Percentiles rank a stretch among this genome's conserved stretches.
Evolutionary conservation across 2,888 invertebrate genomes (phyloP).

Genomic region (Hydroisotoma schaefferi): DNA sequence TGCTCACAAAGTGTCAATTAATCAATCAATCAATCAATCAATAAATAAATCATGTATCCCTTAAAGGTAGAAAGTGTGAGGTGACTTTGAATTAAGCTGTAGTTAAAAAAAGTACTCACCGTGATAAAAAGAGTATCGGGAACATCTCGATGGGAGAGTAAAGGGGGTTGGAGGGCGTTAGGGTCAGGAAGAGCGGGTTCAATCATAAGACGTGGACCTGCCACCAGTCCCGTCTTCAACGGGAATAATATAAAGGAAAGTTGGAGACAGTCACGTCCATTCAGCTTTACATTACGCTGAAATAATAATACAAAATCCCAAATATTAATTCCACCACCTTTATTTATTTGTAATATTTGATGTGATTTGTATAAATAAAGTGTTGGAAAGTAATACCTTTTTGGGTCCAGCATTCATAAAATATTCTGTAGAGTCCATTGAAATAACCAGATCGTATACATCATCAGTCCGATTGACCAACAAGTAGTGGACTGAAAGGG

Average conservation of each 20-base stretch:
- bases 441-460: conserved; percentile 68
- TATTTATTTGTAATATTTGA: not conserved
- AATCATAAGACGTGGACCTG: conserved; percentile 48
- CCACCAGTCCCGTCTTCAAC: conserved; percentile 68
- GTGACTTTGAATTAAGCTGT: too few species aligned
- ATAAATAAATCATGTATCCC: not conserved
- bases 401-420: conserved; percentile 96
- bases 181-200: conserved; percentile 19
- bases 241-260: conserved; percentile 74
- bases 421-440: conserved; percentile 78
- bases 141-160: conserved; percentile 31
- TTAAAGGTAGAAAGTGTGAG: too few species aligned
- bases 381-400: conserved; percentile 59
- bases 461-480: conserved; percentile 68
- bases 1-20: too few species aligned
- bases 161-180: conserved; percentile 6
- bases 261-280: conserved; percentile 52
- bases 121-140: conserved; percentile 41
- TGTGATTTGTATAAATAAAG: not conserved
- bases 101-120: conserved; percentile 34
- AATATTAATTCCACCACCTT: not conserved
- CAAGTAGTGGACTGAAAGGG: conserved; percentile 66
- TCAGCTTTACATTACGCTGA: conserved; percentile 53
- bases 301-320: conserved; percentile 5
- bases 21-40: not conserved